These are phyloP conservation scores for Spermophilus dauricus DNA, from an alignment of 2,113 vertebrate species.

Conservation along the genomic window DNA sequence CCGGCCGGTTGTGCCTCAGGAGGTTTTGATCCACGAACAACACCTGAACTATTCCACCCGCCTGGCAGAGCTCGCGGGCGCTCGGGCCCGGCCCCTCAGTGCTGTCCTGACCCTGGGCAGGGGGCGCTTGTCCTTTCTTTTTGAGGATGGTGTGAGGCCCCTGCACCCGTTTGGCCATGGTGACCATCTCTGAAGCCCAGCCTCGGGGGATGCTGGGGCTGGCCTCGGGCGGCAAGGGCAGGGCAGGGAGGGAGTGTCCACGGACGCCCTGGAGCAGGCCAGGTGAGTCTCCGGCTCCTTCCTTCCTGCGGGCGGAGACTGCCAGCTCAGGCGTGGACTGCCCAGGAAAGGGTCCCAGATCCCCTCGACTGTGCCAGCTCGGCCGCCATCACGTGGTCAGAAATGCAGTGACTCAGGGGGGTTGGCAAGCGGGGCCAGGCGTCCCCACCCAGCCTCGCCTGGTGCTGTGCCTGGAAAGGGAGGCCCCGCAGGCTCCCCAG, in stretches of 20 bases:
- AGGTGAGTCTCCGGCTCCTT: accelerated
- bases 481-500: neutral
- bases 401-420: neutral
- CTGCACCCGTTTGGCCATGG: neutral
- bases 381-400: neutral
- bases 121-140: neutral
- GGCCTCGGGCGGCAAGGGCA: neutral
- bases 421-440: neutral
- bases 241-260: neutral
- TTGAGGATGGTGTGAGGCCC: neutral
- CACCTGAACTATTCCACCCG: neutral
- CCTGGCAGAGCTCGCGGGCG: neutral
- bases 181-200: neutral
- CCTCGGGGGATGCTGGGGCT: neutral
- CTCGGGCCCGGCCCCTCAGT: neutral
- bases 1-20: neutral
- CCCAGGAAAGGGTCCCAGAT: accelerated
- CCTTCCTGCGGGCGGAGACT: neutral
- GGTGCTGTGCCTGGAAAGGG: neutral
- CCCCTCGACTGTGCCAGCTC: neutral
- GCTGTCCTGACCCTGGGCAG: neutral
- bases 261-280: neutral
- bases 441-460: neutral
- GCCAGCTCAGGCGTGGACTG: too few species aligned
- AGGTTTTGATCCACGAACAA: neutral